A percentile compares a stretch with the other conserved stretches of the same genome.
These are phyloP conservation scores for Azemiops feae DNA, from an alignment of 2,113 vertebrate genomes.

Conservation along the genomic window DNA sequence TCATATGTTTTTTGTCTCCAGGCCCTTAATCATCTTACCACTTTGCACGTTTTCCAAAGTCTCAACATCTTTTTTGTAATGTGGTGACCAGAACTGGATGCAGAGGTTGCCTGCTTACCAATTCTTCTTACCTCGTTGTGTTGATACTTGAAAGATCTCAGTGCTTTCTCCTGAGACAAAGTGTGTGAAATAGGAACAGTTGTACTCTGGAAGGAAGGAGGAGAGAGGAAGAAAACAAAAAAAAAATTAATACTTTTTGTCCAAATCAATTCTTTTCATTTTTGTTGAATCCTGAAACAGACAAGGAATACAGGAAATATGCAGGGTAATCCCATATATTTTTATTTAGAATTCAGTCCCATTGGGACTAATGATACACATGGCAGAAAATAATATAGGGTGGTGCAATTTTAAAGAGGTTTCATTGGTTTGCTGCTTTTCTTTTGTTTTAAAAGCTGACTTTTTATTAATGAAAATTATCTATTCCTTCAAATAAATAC, in stretches of 20 bases:
- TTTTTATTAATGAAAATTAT: neutral
- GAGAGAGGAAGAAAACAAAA: neutral
- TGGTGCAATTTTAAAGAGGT: neutral
- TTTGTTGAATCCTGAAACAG: neutral
- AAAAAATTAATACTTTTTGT: neutral
- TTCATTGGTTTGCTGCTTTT: neutral
- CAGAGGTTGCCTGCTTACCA: neutral
- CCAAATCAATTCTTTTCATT: neutral
- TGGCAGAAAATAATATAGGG: neutral
- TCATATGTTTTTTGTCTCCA: too few species aligned
- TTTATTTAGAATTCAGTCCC: neutral
- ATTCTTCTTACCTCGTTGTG: constrained; percentile 86
- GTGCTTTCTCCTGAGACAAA: constrained; percentile 87
- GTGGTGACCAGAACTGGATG: too few species aligned
- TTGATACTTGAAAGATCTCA: constrained; percentile 89
- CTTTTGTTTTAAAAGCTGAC: neutral
- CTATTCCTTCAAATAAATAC: neutral
- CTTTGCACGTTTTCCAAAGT: too few species aligned
- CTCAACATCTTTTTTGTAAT: too few species aligned
- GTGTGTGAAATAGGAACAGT: constrained; percentile 93
- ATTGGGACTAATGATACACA: too few species aligned
- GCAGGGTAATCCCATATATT: too few species aligned
- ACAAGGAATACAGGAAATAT: neutral
- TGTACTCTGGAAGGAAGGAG: constrained; percentile 75
- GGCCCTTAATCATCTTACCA: too few species aligned